phyloP scores from a whole-genome alignment of 2,797 vertebrate genomes.

The Arremon brunneinucha region DNA sequence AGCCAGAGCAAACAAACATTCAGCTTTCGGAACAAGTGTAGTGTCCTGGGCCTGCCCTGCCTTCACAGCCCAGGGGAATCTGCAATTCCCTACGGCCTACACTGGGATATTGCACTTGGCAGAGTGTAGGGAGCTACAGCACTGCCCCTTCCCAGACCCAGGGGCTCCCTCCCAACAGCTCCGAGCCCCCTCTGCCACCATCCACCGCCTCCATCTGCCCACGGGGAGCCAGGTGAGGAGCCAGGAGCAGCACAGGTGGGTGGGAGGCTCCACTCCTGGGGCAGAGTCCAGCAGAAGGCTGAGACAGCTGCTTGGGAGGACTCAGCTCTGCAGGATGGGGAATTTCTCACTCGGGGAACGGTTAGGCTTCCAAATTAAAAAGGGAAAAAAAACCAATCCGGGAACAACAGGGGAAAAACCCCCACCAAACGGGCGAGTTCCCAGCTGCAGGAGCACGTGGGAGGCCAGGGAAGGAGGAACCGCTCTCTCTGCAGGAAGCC shows the following conservation, averaged over 20 bases:
- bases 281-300: background rate
- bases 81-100: fast-evolving
- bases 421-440: background rate
- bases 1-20: background rate
- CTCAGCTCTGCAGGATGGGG: background rate
- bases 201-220: background rate
- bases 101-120: background rate
- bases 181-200: background rate
- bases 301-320: background rate
- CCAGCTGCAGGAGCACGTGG: background rate
- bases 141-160: background rate
- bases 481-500: background rate
- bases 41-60: background rate
- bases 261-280: background rate
- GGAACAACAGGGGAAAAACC: too few species aligned
- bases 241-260: background rate
- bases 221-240: background rate
- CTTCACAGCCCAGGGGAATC: background rate
- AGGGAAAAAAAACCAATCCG: background rate
- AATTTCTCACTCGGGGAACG: background rate
- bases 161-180: background rate
- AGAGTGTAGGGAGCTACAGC: background rate
- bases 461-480: background rate
- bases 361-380: background rate
- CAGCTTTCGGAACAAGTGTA: background rate